Evolutionary conservation across 2,797 vertebrate genomes (phyloP).

Genomic region (Sebastes hubbsi): DNA sequence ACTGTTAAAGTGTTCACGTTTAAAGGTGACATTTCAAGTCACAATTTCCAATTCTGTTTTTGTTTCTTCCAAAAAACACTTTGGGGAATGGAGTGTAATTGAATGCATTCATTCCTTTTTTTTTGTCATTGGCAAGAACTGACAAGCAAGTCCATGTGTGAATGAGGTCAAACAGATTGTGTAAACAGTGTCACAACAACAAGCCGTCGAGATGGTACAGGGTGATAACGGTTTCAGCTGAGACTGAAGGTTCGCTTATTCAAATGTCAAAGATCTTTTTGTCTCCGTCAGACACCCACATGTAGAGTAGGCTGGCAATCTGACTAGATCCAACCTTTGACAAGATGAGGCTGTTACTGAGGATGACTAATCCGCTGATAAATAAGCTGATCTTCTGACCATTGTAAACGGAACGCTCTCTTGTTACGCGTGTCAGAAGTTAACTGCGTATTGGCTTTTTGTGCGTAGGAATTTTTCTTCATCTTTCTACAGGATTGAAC

Average conservation of each 20-base stretch:
- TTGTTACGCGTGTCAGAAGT: neutral
- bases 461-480: neutral
- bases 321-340: conserved; percentile 56
- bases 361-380: conserved; percentile 52
- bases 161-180: neutral
- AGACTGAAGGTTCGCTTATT: conserved; percentile 11
- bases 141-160: neutral
- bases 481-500: neutral
- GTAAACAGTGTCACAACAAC: conserved; percentile 14
- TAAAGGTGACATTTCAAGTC: neutral
- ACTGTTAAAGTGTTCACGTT: neutral
- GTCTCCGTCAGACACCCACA: conserved; percentile 49
- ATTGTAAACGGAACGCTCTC: conserved; percentile 1
- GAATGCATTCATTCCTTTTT: neutral
- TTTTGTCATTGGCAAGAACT: neutral
- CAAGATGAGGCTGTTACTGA: conserved; percentile 28
- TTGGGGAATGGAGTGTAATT: neutral
- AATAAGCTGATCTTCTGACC: conserved; percentile 46
- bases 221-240: neutral
- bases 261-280: conserved; percentile 50
- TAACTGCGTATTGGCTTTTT: too few species aligned
- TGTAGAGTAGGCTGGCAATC: conserved; percentile 8
- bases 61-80: neutral
- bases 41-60: neutral
- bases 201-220: neutral